Base-by-base conservation (phyloP, 1,140 invertebrate genomes). In the Cyphomyrmex costatus region DNA sequence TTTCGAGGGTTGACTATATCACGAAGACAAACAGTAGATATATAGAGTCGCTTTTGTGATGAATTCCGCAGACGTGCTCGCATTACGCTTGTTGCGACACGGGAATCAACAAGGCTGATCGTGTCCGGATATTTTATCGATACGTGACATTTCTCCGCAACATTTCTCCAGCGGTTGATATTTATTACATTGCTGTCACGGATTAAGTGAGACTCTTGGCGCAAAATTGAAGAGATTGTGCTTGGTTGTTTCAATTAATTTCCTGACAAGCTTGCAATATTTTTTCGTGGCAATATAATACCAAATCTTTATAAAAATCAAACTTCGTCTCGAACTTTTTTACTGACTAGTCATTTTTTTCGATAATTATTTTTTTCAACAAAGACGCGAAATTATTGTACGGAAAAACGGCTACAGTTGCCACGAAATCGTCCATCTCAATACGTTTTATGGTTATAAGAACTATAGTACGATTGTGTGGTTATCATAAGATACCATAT, bases 21-120 rank as follows among this genome's bases (percentile, higher is more conserved):
- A 30, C 42, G 51, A 82, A 14, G 61, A 42, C 21, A 19, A 30
- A 61, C 58, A 4, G 49, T 42, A n/a, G n/a, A n/a, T n/a, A 42
- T 42, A 74, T 74, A 63, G 58, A 21, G 63, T 85, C 88, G 36
- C 66, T n/a, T 70, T 79, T 56, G 63, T 74, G n/a, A 30, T 51
- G 19, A 84, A 21, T 85, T 42, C 66, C 56, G 63, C 53, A 42
- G 36, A 86, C 60, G 74, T 65, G 51, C 42, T 86, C 73, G 74
- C 63, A 73, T 24, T 46, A n/a, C 5, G 19, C 19, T 21, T 42
- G 16, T 82, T 19, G 33, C 33, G 8, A 42, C 33, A 14, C 19
- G 58, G 19, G 5, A 65, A 78, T 79, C 61, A 27, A 65, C 10
- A 21, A 66, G 42, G 8, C 7, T 27, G 76, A 66, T 65, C 73